These are phyloP conservation scores for Oophaga sylvatica DNA, from an alignment of 2,797 vertebrate species.

Conservation along the genomic window DNA sequence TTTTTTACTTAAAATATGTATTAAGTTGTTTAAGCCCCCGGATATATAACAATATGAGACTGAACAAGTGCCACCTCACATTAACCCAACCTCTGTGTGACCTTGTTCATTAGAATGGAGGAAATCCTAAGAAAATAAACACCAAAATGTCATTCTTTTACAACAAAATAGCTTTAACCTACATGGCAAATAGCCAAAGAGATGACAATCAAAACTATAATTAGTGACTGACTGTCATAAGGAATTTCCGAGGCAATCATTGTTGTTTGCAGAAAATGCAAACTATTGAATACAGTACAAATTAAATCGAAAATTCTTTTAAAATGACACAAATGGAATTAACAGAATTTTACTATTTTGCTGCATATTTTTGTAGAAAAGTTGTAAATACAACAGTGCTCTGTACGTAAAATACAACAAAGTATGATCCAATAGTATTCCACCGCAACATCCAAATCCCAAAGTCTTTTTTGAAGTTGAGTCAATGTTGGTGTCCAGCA, in stretches of 20 bases:
- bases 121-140: conserved; percentile 42
- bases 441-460: too few relatives aligned
- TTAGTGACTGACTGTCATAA: neutral
- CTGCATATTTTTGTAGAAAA: too few relatives aligned
- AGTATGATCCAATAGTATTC: too few relatives aligned
- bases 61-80: conserved; percentile 12
- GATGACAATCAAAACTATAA: conserved; percentile 4
- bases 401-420: too few relatives aligned
- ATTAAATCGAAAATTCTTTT: neutral
- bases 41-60: conserved; percentile 38
- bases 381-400: too few relatives aligned
- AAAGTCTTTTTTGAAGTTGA: too few relatives aligned
- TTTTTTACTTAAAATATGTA: conserved; percentile 35
- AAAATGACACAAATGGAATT: neutral
- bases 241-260: neutral
- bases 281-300: neutral
- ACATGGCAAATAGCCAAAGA: conserved; percentile 32
- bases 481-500: too few relatives aligned
- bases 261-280: too few relatives aligned
- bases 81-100: conserved; percentile 29
- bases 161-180: conserved; percentile 19
- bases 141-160: conserved; percentile 46
- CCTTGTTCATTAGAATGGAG: conserved; percentile 43
- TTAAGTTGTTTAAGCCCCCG: conserved; percentile 48
- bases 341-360: neutral